These are phyloP conservation scores for Nipponia nippon DNA, from an alignment of 2,113 vertebrate species.

Conservation along the genomic window DNA sequence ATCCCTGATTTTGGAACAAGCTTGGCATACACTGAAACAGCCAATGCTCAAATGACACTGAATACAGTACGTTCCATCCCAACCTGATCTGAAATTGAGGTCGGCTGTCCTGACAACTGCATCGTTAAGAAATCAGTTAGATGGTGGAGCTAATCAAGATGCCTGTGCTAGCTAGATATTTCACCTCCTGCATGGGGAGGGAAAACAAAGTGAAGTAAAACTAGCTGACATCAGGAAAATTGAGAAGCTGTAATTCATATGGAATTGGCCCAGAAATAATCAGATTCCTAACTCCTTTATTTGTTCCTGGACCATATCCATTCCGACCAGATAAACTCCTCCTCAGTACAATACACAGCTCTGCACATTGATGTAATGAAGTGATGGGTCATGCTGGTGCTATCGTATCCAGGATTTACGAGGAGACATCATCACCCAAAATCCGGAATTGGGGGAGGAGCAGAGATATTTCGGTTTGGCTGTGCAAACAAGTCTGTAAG, in stretches of 20 bases:
- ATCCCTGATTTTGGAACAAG: rapidly evolving
- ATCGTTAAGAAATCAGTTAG: not conserved
- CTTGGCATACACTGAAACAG: not conserved
- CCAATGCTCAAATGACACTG: not conserved
- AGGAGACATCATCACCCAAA: conserved; percentile 10
- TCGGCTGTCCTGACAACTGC: not conserved
- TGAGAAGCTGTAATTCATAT: conserved; percentile 29
- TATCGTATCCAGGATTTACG: conserved; percentile 50
- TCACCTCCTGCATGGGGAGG: not conserved
- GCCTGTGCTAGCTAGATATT: not conserved
- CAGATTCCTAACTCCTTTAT: conserved; percentile 60
- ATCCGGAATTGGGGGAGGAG: not conserved
- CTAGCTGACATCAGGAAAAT: conserved; percentile 59
- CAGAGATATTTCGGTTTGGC: conserved; percentile 21
- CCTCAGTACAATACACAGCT: conserved; percentile 33
- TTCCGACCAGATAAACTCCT: conserved; percentile 57
- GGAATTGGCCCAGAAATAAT: conserved; percentile 47
- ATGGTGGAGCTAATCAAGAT: conserved; percentile 34
- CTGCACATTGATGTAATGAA: conserved; percentile 58
- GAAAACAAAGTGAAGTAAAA: conserved; percentile 23
- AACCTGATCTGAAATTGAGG: not conserved
- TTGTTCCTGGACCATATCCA: conserved; percentile 67
- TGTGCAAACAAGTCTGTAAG: conserved; percentile 14
- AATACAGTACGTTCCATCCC: not conserved
- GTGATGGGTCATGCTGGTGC: conserved; percentile 54